Evolutionary conservation across 2,888 invertebrate species (phyloP).

Genomic region (Bursaphelenchus okinawaensis): DNA sequence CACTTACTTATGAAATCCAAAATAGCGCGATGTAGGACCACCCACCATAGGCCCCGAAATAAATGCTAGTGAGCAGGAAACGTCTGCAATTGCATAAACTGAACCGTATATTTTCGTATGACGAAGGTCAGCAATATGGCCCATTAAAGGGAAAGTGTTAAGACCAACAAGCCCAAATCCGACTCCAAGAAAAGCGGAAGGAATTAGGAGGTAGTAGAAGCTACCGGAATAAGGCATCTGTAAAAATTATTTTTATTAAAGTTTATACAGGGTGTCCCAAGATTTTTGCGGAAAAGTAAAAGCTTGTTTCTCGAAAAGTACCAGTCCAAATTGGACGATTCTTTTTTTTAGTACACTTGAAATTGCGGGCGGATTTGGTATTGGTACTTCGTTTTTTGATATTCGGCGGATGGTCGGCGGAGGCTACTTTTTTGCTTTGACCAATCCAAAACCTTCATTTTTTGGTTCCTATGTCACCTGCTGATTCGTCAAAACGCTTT

Average conservation of each 20-base stretch:
- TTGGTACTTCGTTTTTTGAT: no score
- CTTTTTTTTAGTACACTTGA: no score
- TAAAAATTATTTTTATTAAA: background rate
- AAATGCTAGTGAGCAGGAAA: background rate
- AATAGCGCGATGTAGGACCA: background rate
- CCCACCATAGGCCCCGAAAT: background rate
- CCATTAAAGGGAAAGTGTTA: background rate
- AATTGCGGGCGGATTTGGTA: no score
- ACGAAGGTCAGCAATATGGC: background rate
- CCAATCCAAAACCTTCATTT: no score
- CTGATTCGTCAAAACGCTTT: no score
- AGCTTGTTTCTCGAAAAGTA: no score
- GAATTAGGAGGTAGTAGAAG: background rate
- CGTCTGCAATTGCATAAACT: background rate
- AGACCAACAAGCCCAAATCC: background rate
- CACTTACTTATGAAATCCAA: background rate
- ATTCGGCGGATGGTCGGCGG: no score
- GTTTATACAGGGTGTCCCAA: no score
- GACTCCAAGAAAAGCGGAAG: background rate
- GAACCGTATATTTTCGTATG: background rate
- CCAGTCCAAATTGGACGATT: no score
- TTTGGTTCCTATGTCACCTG: no score
- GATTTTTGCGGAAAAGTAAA: no score
- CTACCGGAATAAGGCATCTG: background rate
- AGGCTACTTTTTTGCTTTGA: no score